phyloP scores from a whole-genome alignment of 2,888 invertebrate species.

The Agriopis marginaria region DNA sequence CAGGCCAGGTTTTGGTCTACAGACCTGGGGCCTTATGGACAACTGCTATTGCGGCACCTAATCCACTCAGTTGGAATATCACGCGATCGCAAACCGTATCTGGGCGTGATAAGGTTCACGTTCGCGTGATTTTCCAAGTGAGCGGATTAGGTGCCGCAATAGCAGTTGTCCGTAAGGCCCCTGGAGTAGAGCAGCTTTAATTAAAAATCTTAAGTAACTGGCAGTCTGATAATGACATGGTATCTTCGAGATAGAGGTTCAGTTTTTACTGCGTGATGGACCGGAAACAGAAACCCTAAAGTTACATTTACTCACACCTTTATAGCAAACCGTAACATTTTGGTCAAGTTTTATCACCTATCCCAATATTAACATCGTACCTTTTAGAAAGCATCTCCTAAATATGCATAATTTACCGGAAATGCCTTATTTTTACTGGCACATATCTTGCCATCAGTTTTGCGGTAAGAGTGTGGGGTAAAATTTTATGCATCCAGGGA shows the following conservation, averaged over 20 bases:
- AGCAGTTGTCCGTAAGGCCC: too few relatives aligned
- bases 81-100: too few relatives aligned
- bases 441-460: constrained; percentile 41
- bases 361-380: constrained; percentile 38
- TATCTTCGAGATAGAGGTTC: not conserved
- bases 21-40: too few relatives aligned
- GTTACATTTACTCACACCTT: constrained; percentile 42
- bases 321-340: constrained; percentile 44
- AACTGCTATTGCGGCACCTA: too few relatives aligned
- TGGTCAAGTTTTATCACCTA: constrained; percentile 44
- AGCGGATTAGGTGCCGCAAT: too few relatives aligned
- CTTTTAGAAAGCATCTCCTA: constrained; percentile 40
- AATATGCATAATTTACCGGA: constrained; percentile 44
- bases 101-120: too few relatives aligned
- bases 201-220: too few relatives aligned
- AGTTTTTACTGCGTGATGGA: constrained; percentile 7
- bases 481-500: constrained; percentile 58
- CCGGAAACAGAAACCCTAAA: constrained; percentile 33
- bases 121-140: too few relatives aligned
- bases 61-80: too few relatives aligned
- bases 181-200: too few relatives aligned
- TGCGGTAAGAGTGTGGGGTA: constrained; percentile 53
- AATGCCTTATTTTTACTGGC: constrained; percentile 46
- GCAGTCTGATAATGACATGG: not conserved
- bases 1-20: too few relatives aligned